Evolutionary conservation across 2,797 vertebrate species (phyloP).

Genomic region (Tokudaia muenninki): DNA sequence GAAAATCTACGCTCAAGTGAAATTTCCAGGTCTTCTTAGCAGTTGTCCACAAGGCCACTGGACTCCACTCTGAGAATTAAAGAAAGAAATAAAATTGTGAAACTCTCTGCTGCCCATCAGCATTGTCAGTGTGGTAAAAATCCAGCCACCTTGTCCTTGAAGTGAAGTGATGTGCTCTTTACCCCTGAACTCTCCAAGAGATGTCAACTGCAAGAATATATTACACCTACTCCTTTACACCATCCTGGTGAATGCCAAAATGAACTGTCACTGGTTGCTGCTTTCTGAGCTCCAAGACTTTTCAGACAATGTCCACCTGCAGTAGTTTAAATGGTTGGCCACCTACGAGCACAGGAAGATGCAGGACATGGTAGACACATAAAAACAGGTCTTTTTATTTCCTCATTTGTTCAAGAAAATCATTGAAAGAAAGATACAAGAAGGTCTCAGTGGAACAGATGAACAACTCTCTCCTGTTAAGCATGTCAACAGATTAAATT

Average conservation of each 20-base stretch:
- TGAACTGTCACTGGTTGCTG: slow-evolving; percentile 82
- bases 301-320: slow-evolving; percentile 80
- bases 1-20: neutral
- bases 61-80: slow-evolving; percentile 39
- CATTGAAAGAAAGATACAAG: slow-evolving; percentile 38
- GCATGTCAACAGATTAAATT: neutral
- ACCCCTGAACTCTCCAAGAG: slow-evolving; percentile 73
- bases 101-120: neutral
- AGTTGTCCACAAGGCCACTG: neutral
- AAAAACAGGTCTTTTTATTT: slow-evolving; percentile 71
- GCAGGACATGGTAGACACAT: slow-evolving; percentile 59
- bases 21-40: neutral
- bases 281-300: slow-evolving; percentile 84
- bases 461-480: neutral
- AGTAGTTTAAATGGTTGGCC: slow-evolving; percentile 70
- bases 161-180: neutral
- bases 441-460: slow-evolving; percentile 11
- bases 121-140: slow-evolving; percentile 3
- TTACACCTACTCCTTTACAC: slow-evolving; percentile 78
- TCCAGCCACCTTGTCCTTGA: neutral
- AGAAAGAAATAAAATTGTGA: neutral
- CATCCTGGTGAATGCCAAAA: slow-evolving; percentile 79
- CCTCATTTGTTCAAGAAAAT: slow-evolving; percentile 69
- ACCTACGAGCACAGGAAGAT: slow-evolving; percentile 78
- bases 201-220: slow-evolving; percentile 74